These are phyloP conservation scores for Hydrocynus forskahlii DNA, from an alignment of 2,797 vertebrate species.

Conservation along the genomic window DNA sequence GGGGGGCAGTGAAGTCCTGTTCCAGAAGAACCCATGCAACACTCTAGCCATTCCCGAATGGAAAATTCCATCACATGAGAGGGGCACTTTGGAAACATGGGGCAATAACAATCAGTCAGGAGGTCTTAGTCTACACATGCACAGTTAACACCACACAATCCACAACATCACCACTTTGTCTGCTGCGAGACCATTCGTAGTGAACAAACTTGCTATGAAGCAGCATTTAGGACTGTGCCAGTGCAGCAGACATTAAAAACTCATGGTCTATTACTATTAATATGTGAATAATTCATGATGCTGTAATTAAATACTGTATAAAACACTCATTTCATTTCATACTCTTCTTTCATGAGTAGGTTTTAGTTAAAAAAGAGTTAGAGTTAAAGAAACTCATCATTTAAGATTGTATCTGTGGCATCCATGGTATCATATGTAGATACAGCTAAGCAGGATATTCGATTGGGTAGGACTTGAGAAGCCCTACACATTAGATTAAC, in stretches of 20 bases:
- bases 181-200: neutral
- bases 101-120: slow-evolving; percentile 27
- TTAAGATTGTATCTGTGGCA: too few species aligned
- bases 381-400: too few species aligned
- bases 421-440: too few species aligned
- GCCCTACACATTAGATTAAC: too few species aligned
- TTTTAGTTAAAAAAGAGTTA: too few species aligned
- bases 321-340: too few species aligned
- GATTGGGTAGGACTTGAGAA: too few species aligned
- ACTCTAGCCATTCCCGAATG: slow-evolving; percentile 20
- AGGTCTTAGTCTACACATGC: neutral
- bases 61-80: slow-evolving; percentile 46
- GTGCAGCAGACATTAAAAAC: neutral
- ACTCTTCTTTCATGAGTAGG: too few species aligned
- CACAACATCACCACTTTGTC: neutral
- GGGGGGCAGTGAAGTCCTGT: slow-evolving; percentile 1
- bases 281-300: too few species aligned
- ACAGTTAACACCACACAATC: neutral
- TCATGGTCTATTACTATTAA: too few species aligned
- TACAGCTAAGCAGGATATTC: too few species aligned
- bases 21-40: slow-evolving; percentile 30
- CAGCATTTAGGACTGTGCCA: neutral
- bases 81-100: slow-evolving; percentile 28
- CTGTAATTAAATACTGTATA: too few species aligned
- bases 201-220: neutral